phyloP scores from a whole-genome alignment of 2,888 invertebrate species.

The Dugesia japonica region DNA sequence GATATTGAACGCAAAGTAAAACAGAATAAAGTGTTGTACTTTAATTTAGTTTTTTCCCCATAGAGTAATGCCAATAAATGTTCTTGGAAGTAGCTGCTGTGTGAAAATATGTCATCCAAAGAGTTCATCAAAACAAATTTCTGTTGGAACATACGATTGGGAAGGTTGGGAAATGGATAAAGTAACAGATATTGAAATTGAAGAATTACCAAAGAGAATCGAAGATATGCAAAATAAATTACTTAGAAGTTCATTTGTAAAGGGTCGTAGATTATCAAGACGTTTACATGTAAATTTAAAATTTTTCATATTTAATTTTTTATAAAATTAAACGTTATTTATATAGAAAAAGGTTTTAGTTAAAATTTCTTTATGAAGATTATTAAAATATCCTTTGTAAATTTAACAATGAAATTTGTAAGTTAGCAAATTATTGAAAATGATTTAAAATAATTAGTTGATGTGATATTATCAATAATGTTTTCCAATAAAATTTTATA shows the following conservation, averaged over 20 bases:
- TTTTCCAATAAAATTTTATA: too few species aligned
- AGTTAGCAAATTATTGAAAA: too few species aligned
- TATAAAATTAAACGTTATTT: too few species aligned
- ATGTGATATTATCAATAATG: too few species aligned
- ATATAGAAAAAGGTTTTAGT: too few species aligned
- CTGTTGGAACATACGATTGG: constrained; percentile 3
- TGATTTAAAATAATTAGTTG: too few species aligned
- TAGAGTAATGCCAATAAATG: neutral
- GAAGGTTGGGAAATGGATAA: constrained; percentile 13
- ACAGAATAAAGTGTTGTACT: too few species aligned
- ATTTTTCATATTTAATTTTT: too few species aligned
- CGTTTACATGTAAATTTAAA: neutral
- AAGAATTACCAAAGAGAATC: neutral
- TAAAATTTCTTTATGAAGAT: too few species aligned
- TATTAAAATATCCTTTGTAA: too few species aligned
- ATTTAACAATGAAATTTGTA: too few species aligned
- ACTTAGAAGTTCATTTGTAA: neutral
- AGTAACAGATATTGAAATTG: neutral
- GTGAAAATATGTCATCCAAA: neutral
- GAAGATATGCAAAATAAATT: neutral
- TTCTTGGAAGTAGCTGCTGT: neutral
- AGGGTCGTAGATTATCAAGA: neutral
- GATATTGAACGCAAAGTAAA: neutral
- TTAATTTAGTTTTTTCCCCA: too few species aligned
- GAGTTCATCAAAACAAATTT: neutral